phyloP scores from a whole-genome alignment of 1,140 invertebrate species.

The Conopomorpha cramerella region DNA sequence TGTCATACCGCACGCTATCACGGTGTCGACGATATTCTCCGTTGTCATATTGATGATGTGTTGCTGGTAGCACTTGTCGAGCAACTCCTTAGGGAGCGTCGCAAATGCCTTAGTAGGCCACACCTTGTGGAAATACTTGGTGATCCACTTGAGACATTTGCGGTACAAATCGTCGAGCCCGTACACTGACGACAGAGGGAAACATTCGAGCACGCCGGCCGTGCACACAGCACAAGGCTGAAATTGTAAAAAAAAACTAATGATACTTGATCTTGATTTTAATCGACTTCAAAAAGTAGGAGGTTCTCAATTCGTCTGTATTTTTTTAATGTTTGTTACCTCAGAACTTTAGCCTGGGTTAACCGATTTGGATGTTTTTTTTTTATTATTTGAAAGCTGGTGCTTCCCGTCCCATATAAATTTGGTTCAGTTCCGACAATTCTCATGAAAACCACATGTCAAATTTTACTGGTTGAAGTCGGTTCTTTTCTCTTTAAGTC shows the following conservation, averaged over 20 bases:
- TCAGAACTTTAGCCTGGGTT: too few relatives aligned
- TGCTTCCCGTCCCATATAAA: too few relatives aligned
- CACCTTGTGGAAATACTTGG: constrained; percentile 79
- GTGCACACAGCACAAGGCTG: constrained; percentile 80
- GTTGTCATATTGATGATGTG: constrained; percentile 71
- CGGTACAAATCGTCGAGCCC: constrained; percentile 86
- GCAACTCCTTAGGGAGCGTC: constrained; percentile 75
- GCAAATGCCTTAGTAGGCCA: constrained; percentile 88
- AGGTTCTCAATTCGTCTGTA: too few relatives aligned
- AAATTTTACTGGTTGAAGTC: too few relatives aligned
- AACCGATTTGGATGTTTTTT: too few relatives aligned
- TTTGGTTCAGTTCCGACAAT: too few relatives aligned
- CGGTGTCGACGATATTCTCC: constrained; percentile 53
- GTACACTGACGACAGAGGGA: constrained; percentile 80
- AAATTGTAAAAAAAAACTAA: constrained; percentile 17
- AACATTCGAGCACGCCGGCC: constrained; percentile 79
- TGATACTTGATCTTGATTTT: not conserved
- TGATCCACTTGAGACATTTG: constrained; percentile 84
- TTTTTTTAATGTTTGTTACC: too few relatives aligned
- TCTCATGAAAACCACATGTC: too few relatives aligned
- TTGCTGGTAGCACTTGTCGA: constrained; percentile 82
- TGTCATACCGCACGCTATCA: constrained; percentile 33
- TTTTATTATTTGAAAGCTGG: too few relatives aligned
- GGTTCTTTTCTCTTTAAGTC: too few relatives aligned
- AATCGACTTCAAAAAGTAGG: too few relatives aligned